phyloP scores from a whole-genome alignment of 2,113 vertebrate genomes.

The Ondatra zibethicus region DNA sequence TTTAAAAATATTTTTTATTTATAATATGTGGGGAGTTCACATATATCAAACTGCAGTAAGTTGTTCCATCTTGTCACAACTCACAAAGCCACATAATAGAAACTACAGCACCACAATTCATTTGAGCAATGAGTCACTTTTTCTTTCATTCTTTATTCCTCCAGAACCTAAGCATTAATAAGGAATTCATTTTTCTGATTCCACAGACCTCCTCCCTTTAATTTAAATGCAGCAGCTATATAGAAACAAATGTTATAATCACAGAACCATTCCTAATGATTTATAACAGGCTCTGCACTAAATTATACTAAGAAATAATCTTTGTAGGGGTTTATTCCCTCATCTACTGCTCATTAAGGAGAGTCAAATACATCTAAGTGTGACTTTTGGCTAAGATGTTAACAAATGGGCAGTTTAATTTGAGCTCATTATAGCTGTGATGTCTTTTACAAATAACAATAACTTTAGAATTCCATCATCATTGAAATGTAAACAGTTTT shows the following conservation, averaged over 20 bases:
- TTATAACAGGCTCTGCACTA: conserved; percentile 53
- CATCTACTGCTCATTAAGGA: conserved; percentile 36
- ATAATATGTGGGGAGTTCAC: too few relatives aligned
- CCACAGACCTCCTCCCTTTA: conserved; percentile 22
- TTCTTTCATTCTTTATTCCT: background rate
- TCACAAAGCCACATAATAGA: background rate
- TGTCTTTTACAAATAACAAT: conserved; percentile 72
- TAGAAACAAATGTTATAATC: conserved; percentile 53
- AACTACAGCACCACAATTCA: background rate
- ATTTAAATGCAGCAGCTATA: conserved; percentile 40
- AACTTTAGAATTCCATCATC: conserved; percentile 54
- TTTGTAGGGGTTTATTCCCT: conserved; percentile 37
- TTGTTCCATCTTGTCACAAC: background rate
- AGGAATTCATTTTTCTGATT: background rate
- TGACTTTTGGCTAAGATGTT: conserved; percentile 49
- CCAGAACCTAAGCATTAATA: background rate
- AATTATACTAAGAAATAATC: conserved; percentile 54
- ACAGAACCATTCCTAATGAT: background rate
- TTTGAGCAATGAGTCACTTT: background rate
- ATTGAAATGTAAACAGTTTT: conserved; percentile 58
- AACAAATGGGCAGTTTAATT: conserved; percentile 60
- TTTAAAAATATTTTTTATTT: background rate
- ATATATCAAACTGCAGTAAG: background rate
- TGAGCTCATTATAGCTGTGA: conserved; percentile 62
- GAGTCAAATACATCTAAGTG: conserved; percentile 55